Percentiles rank a stretch among this genome's conserved stretches.
These are phyloP conservation scores for Leptodirus hochenwartii DNA, from an alignment of 2,888 invertebrate genomes.

Conservation along the genomic window DNA sequence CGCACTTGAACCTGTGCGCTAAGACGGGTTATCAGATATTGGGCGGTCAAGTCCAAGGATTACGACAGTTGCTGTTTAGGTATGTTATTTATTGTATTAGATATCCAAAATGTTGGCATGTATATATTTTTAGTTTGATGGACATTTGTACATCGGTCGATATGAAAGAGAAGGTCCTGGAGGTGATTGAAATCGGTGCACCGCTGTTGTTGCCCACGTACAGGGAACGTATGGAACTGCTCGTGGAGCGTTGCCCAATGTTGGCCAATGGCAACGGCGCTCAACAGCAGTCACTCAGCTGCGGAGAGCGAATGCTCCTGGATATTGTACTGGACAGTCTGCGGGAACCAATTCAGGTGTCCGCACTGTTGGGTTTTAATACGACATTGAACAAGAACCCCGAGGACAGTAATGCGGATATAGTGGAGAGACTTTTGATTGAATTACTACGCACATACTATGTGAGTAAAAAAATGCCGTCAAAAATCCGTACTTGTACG, in stretches of 20 bases:
- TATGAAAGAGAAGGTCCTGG: conserved; percentile 34
- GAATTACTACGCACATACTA: conserved; percentile 35
- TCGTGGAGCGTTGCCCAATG: conserved; percentile 36
- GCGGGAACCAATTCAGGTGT: conserved; percentile 38
- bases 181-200: conserved; percentile 38
- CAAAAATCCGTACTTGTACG: no score
- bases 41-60: conserved; percentile 32
- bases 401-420: conserved; percentile 17
- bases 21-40: conserved; percentile 31
- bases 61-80: conserved; percentile 36
- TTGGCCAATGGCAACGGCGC: no score
- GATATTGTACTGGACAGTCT: conserved; percentile 39
- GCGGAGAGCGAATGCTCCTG: conserved; percentile 40
- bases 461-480: no score
- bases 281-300: conserved; percentile 30
- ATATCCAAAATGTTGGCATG: conserved; percentile 3
- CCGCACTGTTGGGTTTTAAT: conserved; percentile 31
- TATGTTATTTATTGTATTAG: conserved; percentile 13
- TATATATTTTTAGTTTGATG: conserved; percentile 21
- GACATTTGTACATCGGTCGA: conserved; percentile 29
- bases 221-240: conserved; percentile 35
- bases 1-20: conserved; percentile 37
- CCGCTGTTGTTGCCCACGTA: conserved; percentile 38
- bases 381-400: conserved; percentile 9
- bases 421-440: conserved; percentile 33